phyloP scores from a whole-genome alignment of 2,113 vertebrate genomes.

The Stomatorhinus ivindoensis region DNA sequence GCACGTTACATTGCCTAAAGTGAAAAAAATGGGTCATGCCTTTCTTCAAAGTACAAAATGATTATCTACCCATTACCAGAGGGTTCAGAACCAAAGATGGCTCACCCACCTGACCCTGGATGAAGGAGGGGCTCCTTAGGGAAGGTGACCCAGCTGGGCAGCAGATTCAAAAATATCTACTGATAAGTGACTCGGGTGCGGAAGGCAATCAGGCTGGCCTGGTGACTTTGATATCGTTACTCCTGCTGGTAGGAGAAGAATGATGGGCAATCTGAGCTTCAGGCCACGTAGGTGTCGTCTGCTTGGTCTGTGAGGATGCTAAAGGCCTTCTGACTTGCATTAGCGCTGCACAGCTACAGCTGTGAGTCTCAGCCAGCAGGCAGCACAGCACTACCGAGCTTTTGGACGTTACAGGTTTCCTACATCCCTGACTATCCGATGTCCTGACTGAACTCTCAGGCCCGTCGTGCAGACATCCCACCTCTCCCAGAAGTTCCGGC shows the following conservation, averaged over 20 bases:
- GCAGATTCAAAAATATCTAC: background rate
- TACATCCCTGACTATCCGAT: background rate
- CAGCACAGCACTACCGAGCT: background rate
- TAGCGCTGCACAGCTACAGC: background rate
- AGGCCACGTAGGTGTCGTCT: background rate
- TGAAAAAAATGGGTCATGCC: background rate
- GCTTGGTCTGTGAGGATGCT: background rate
- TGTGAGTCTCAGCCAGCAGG: background rate
- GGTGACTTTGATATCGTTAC: background rate
- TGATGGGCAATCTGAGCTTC: background rate
- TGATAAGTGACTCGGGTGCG: background rate
- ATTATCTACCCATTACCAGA: background rate
- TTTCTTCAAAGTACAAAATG: background rate
- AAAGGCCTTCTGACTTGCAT: background rate
- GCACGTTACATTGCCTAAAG: background rate
- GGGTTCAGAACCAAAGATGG: background rate
- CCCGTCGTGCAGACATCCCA: background rate
- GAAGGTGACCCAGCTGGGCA: background rate
- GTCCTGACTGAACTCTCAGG: background rate
- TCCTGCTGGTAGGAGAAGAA: too few relatives aligned
- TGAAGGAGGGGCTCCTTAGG: background rate
- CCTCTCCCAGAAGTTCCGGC: background rate
- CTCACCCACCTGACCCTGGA: background rate
- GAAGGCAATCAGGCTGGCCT: background rate
- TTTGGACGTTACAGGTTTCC: background rate